Percentiles rank a stretch among this genome's conserved stretches.
Conservation (phyloP, 2,888 invertebrate species). For the Sialis fuliginosa region DNA sequence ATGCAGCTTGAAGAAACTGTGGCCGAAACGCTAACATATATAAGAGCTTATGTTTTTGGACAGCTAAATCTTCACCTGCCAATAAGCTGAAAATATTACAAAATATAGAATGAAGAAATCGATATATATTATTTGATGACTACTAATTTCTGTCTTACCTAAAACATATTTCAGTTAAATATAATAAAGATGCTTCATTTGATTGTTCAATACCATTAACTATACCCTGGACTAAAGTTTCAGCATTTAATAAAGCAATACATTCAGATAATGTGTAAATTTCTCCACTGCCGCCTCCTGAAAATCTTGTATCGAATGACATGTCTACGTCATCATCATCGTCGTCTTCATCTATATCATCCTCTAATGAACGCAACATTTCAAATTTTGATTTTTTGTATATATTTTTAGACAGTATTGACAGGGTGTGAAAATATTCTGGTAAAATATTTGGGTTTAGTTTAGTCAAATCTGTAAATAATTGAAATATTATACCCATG, state of each 20-base stretch:
- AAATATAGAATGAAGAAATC: too few relatives aligned
- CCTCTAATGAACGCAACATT: neutral
- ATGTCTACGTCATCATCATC: constrained; percentile 29
- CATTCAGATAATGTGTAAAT: constrained; percentile 33
- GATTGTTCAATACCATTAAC: constrained; percentile 26
- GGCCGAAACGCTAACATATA: constrained; percentile 44
- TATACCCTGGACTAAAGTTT: constrained; percentile 34
- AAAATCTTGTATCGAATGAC: too few relatives aligned
- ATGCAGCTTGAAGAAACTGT: constrained; percentile 55
- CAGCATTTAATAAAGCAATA: constrained; percentile 49
- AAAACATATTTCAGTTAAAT: constrained; percentile 49
- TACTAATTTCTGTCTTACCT: constrained; percentile 14
- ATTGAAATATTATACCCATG: neutral
- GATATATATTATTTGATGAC: too few relatives aligned
- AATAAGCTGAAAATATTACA: constrained; percentile 38
- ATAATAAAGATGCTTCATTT: constrained; percentile 17
- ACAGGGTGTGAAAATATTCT: neutral
- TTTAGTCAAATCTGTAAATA: neutral
- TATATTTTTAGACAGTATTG: constrained; percentile 3
- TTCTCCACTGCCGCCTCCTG: constrained; percentile 15
- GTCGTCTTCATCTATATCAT: constrained; percentile 35
- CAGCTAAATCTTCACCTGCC: constrained; percentile 60
- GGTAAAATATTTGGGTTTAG: neutral
- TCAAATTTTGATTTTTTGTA: constrained; percentile 5
- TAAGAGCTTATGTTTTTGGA: constrained; percentile 61